A percentile compares a stretch with the other conserved stretches of the same genome.
Evolutionary conservation across 2,113 vertebrate species (phyloP).

Genomic region (Albula glossodonta): DNA sequence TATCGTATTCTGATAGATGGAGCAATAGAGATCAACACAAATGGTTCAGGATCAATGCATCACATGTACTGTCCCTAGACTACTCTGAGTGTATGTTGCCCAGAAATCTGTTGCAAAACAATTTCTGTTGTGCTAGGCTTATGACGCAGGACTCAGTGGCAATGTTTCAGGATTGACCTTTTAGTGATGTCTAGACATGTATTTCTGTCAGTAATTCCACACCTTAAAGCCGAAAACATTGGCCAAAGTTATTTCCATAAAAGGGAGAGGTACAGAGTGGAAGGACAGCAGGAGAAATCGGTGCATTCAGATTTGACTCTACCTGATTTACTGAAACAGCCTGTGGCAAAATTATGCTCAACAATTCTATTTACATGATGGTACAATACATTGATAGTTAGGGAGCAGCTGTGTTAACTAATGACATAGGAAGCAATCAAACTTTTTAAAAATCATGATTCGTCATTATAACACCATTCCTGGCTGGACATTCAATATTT

Average conservation of each 20-base stretch:
- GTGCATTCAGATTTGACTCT: not conserved
- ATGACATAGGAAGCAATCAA: not conserved
- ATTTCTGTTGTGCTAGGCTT: not conserved
- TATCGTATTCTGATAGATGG: slow-evolving; percentile 74
- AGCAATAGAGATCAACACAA: not conserved
- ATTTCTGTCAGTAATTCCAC: not conserved
- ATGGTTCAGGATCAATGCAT: not conserved
- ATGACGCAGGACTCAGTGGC: not conserved
- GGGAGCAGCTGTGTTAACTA: not conserved
- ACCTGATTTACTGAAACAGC: not conserved
- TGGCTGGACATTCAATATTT: not conserved
- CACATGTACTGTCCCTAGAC: not conserved
- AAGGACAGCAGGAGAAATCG: not conserved
- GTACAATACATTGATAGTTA: not conserved
- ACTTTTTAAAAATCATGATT: not conserved
- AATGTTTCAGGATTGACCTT: not conserved
- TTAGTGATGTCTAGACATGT: not conserved
- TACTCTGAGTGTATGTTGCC: not conserved
- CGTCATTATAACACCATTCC: not conserved
- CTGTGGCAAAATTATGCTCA: not conserved
- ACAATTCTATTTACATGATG: not conserved
- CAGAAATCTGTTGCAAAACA: not conserved
- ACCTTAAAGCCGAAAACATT: not conserved
- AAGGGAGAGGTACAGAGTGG: not conserved
- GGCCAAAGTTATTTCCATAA: not conserved